phyloP scores from a whole-genome alignment of 2,888 invertebrate genomes.

The Athalia rosae region DNA sequence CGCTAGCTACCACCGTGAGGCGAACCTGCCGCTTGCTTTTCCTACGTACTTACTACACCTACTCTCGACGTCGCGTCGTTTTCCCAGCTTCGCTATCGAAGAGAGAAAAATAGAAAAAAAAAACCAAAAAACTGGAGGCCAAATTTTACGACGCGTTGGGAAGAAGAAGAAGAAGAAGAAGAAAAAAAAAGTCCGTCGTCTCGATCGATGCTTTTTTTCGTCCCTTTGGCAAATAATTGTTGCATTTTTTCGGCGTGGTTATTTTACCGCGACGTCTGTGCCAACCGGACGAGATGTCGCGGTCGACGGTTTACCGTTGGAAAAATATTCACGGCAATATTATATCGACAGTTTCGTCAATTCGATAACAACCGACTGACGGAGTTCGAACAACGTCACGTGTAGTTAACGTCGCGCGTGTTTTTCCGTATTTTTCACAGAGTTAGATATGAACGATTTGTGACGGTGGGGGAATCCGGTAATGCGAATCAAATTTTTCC shows the following conservation, averaged over 20 bases:
- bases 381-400: slow-evolving; percentile 11
- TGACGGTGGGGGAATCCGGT: too few species aligned
- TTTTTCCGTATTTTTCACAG: background rate
- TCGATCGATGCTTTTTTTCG: background rate
- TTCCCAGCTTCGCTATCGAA: background rate
- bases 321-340: slow-evolving; percentile 23
- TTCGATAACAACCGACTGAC: slow-evolving; percentile 30
- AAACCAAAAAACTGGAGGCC: background rate
- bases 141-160: too few species aligned
- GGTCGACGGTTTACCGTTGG: slow-evolving; percentile 38
- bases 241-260: too few species aligned
- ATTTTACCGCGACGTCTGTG: too few species aligned
- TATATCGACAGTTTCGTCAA: slow-evolving; percentile 43
- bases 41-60: too few species aligned
- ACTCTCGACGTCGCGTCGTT: too few species aligned
- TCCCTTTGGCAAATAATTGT: too few species aligned
- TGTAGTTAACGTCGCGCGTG: slow-evolving; percentile 2
- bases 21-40: too few species aligned
- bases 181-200: background rate
- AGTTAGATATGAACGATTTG: too few species aligned
- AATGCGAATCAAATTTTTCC: too few species aligned
- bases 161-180: too few species aligned
- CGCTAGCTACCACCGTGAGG: background rate
- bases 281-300: slow-evolving; percentile 30
- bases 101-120: background rate